Conservation (phyloP, 1,140 invertebrate species). For the Drosophila willistoni region DNA sequence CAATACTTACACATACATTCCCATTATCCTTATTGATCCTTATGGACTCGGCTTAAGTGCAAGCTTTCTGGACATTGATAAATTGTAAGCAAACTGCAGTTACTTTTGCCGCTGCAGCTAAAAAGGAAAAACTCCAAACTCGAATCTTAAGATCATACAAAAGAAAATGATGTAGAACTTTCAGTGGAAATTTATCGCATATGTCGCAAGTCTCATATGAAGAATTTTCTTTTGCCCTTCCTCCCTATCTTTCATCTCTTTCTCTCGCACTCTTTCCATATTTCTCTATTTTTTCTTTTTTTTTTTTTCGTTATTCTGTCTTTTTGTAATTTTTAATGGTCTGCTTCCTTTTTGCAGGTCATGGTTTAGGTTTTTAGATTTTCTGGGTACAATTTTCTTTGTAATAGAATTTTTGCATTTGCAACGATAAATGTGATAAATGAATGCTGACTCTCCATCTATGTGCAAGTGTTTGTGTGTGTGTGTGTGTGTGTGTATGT, state of each 20-base stretch:
- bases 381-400: conserved; percentile 25
- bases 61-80: conserved; percentile 68
- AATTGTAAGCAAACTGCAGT: conserved; percentile 63
- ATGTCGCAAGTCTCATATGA: conserved; percentile 78
- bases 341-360: conserved; percentile 62
- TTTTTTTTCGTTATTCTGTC: conserved; percentile 15
- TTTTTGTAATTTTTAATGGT: conserved; percentile 78
- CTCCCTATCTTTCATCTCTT: neutral
- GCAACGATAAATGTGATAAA: conserved; percentile 78
- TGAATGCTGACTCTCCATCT: conserved; percentile 49
- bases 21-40: conserved; percentile 75
- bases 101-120: neutral
- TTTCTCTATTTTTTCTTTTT: neutral
- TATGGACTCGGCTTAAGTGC: conserved; percentile 71
- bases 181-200: conserved; percentile 74
- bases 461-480: neutral
- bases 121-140: conserved; percentile 30
- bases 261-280: neutral
- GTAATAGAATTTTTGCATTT: conserved; percentile 79
- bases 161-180: conserved; percentile 60
- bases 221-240: conserved; percentile 38
- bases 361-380: conserved; percentile 37
- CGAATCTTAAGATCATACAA: conserved; percentile 47
- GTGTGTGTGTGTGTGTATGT: conserved; percentile 17
- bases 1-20: conserved; percentile 61